These are phyloP conservation scores for Parazoanthus atlanticus DNA, from an alignment of 92 coral and sea anemone genomes.

Conservation along the genomic window DNA sequence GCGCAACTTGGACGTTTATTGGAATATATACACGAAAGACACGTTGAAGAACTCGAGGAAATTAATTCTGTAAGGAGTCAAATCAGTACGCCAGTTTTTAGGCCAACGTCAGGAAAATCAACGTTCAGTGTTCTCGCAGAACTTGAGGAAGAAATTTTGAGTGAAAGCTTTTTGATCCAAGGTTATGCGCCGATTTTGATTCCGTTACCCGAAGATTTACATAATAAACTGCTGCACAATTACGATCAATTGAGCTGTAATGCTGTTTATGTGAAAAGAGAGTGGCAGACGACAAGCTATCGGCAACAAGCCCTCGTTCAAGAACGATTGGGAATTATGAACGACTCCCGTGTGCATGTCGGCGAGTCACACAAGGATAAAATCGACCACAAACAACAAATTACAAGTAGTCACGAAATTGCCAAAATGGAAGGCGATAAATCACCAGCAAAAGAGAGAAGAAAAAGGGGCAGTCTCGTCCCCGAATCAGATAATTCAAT, in stretches of 20 bases:
- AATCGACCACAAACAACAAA: conserved; percentile 27
- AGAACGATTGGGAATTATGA: conserved; percentile 69
- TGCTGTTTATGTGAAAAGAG: conserved; percentile 83
- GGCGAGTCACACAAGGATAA: conserved; percentile 48
- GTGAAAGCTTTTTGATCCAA: conserved; percentile 24
- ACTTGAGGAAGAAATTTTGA: conserved; percentile 43
- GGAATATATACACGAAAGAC: conserved; percentile 79
- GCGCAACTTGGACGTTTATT: conserved; percentile 90
- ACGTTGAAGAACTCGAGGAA: conserved; percentile 81
- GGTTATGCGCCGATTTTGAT: conserved; percentile 61
- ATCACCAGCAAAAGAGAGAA: conserved; percentile 28
- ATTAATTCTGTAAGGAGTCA: conserved; percentile 64
- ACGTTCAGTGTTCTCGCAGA: conserved; percentile 39
- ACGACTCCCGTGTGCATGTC: conserved; percentile 50
- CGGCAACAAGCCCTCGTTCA: conserved; percentile 85
- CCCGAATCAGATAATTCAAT: conserved; percentile 16
- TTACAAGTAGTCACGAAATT: conserved; percentile 14
- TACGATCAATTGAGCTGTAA: conserved; percentile 83
- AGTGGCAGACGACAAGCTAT: conserved; percentile 96
- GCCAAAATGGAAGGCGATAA: conserved; percentile 13
- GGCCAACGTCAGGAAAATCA: conserved; percentile 39
- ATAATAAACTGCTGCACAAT: conserved; percentile 72
- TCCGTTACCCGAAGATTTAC: conserved; percentile 82
- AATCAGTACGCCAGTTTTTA: conserved; percentile 44
- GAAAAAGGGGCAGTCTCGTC: conserved; percentile 4